Conservation (phyloP, 1,140 invertebrate genomes). For the Macrobrachium rosenbergii region DNA sequence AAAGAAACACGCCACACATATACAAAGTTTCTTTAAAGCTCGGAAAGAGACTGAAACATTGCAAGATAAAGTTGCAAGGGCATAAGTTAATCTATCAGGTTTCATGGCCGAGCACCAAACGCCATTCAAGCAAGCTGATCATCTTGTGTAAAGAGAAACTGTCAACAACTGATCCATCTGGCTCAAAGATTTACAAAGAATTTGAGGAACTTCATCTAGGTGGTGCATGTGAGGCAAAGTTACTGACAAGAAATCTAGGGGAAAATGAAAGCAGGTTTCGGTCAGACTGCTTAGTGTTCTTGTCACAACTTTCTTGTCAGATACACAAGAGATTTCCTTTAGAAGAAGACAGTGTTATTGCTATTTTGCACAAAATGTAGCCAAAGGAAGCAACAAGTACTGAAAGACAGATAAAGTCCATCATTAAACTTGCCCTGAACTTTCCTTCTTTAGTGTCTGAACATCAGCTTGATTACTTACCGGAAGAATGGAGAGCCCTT, state of each 20-base stretch:
- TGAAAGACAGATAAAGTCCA: background rate
- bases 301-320: conserved; percentile 16
- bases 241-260: background rate
- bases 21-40: conserved; percentile 25
- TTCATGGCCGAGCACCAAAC: conserved; percentile 37
- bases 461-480: no score
- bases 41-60: conserved; percentile 11
- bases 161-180: conserved; percentile 21
- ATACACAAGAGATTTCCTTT: conserved; percentile 9
- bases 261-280: conserved; percentile 26
- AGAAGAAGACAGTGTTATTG: conserved; percentile 1
- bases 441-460: no score
- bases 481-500: no score
- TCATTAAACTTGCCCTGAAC: no score
- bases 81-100: conserved; percentile 20
- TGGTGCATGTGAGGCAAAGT: conserved; percentile 34
- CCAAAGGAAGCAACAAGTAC: no score
- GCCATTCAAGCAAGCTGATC: conserved; percentile 32
- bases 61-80: conserved; percentile 47
- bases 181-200: conserved; percentile 35
- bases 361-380: no score
- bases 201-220: conserved; percentile 25
- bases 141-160: conserved; percentile 28
- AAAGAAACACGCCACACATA: background rate
- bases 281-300: conserved; percentile 21